Conservation (phyloP, 1,140 invertebrate genomes). For the Hyles vespertilio region DNA sequence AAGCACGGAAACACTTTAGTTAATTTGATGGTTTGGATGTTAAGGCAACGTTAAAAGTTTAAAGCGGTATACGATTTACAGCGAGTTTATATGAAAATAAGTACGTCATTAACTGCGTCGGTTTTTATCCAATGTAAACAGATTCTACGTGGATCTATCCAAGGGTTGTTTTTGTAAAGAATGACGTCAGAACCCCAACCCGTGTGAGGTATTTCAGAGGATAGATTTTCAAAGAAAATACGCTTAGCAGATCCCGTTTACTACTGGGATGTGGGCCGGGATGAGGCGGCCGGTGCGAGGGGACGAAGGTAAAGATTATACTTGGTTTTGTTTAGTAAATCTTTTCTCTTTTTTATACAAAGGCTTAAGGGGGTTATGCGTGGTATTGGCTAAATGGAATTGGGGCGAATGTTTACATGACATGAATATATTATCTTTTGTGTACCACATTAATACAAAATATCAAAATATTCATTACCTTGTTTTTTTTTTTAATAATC, state of each 20-base stretch:
- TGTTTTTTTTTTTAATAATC: too few relatives aligned
- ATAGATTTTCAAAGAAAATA: constrained; percentile 44
- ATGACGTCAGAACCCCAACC: constrained; percentile 18
- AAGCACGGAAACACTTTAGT: constrained; percentile 21
- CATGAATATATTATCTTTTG: too few relatives aligned
- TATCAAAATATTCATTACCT: too few relatives aligned
- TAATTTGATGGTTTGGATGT: constrained; percentile 6
- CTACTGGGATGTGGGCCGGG: constrained; percentile 17
- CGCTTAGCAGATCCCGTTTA: constrained; percentile 28
- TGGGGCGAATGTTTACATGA: too few relatives aligned
- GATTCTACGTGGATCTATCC: background rate
- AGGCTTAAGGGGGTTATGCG: constrained; percentile 2
- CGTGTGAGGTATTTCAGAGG: constrained; percentile 23
- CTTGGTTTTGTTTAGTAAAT: constrained; percentile 16
- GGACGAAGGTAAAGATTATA: constrained; percentile 24
- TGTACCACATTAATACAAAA: too few relatives aligned
- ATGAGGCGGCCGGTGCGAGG: constrained; percentile 15
- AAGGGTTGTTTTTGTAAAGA: constrained; percentile 24
- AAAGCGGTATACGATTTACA: too few relatives aligned
- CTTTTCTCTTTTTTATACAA: constrained; percentile 9
- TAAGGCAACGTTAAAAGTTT: background rate
- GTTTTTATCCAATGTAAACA: constrained; percentile 9
- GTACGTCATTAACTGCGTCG: constrained; percentile 11
- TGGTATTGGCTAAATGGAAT: too few relatives aligned
- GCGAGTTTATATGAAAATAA: too few relatives aligned